Conservation (phyloP, 23 tunicate species). For the Phallusia fumigata region DNA sequence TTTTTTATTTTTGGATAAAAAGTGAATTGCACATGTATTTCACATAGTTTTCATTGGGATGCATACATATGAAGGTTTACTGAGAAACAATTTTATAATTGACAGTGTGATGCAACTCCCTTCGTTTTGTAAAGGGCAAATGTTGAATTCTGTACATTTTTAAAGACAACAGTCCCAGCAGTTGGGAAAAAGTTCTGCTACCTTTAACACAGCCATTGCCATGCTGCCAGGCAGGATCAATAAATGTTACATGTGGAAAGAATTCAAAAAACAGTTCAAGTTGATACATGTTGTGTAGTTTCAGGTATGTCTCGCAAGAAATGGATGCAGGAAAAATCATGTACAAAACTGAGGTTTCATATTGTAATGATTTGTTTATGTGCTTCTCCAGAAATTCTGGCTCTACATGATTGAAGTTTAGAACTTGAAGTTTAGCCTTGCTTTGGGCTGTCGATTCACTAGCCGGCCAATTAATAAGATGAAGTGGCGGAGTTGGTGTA, state of each 20-base stretch:
- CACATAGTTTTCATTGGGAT: not conserved
- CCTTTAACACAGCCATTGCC: not conserved
- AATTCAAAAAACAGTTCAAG: conserved; percentile 21
- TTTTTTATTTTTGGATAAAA: not conserved
- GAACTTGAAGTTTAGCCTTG: not conserved
- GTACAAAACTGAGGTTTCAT: not conserved
- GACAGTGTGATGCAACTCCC: not conserved
- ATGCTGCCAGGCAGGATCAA: not conserved
- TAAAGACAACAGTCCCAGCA: not conserved
- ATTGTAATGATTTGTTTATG: not conserved
- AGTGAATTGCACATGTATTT: not conserved
- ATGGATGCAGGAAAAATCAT: conserved; percentile 19
- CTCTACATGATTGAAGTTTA: not conserved
- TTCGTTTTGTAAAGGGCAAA: not conserved
- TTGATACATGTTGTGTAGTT: not conserved
- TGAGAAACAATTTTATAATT: not conserved
- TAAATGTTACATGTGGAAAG: conserved; percentile 17
- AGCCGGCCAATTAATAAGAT: not conserved
- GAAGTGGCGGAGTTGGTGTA: not conserved
- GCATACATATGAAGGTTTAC: not conserved
- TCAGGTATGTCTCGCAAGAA: not conserved
- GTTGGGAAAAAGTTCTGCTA: not conserved
- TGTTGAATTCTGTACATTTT: not conserved
- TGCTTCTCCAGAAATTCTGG: not conserved
- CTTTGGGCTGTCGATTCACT: not conserved